These are phyloP conservation scores for Elgaria multicarinata DNA, from an alignment of 2,113 vertebrate genomes.

Conservation along the genomic window DNA sequence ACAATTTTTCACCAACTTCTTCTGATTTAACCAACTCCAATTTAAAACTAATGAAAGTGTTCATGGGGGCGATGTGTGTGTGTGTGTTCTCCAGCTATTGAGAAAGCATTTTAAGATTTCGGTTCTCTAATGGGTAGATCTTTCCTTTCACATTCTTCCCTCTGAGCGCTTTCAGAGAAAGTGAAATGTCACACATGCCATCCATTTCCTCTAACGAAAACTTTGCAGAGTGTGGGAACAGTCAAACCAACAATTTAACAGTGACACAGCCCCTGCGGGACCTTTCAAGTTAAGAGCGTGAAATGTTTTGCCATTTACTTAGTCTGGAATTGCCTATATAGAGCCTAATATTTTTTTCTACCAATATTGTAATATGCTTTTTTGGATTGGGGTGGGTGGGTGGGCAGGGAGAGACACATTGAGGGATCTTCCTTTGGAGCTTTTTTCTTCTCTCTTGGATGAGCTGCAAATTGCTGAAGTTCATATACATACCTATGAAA, in stretches of 20 bases:
- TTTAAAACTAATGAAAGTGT: not conserved
- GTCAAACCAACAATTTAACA: not conserved
- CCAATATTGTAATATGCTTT: not conserved
- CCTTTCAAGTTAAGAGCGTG: not conserved
- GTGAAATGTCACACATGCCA: conserved; percentile 1
- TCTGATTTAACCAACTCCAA: not conserved
- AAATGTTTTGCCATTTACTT: not conserved
- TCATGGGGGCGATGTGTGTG: not conserved
- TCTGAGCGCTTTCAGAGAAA: not conserved
- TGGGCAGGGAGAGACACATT: no score
- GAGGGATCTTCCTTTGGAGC: no score
- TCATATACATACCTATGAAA: not conserved
- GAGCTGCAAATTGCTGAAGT: not conserved
- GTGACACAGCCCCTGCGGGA: not conserved
- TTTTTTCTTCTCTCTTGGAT: not conserved
- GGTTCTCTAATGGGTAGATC: not conserved
- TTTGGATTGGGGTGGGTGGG: not conserved
- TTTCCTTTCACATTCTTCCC: conserved; percentile 5
- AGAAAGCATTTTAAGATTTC: not conserved
- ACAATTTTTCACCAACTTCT: not conserved
- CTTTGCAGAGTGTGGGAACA: not conserved
- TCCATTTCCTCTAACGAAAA: conserved; percentile 12
- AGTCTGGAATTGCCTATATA: not conserved
- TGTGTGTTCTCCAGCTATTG: not conserved
- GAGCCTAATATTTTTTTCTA: conserved; percentile 16